phyloP scores from a whole-genome alignment of 2,797 vertebrate species.

The Danio albolineatus region DNA sequence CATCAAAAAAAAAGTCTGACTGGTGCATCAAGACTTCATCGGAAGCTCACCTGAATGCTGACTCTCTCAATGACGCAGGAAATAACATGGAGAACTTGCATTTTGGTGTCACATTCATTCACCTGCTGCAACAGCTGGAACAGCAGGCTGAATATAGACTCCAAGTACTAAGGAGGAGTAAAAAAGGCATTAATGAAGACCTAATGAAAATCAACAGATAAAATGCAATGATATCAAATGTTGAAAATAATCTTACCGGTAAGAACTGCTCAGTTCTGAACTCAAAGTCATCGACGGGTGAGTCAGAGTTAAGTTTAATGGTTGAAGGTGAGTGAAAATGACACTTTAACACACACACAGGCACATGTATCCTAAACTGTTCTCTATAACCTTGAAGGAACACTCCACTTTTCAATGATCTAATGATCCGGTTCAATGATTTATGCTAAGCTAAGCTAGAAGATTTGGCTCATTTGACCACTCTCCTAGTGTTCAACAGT shows the following conservation, averaged over 20 bases:
- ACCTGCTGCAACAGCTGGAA: constrained; percentile 96
- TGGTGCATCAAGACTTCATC: neutral
- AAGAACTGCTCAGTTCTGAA: constrained; percentile 96
- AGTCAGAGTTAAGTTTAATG: constrained; percentile 78
- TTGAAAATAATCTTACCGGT: constrained; percentile 81
- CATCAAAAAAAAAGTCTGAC: neutral
- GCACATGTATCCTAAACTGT: no score
- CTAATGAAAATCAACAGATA: neutral
- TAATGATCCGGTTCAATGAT: no score
- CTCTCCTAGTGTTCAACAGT: no score
- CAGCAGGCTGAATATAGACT: constrained; percentile 92
- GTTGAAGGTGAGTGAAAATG: constrained; percentile 46
- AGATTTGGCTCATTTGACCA: no score
- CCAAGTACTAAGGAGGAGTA: constrained; percentile 84
- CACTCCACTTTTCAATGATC: no score
- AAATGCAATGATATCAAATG: neutral
- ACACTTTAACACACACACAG: constrained; percentile 19
- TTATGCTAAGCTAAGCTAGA: no score
- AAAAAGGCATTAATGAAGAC: constrained; percentile 7
- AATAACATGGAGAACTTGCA: constrained; percentile 96
- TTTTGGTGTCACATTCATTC: constrained; percentile 96
- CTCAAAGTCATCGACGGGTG: constrained; percentile 98
- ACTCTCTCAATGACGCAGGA: constrained; percentile 98
- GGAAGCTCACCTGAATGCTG: constrained; percentile 86
- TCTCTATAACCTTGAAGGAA: no score